Conservation (phyloP, 2,113 vertebrate genomes). For the Proterorhinus semilunaris region DNA sequence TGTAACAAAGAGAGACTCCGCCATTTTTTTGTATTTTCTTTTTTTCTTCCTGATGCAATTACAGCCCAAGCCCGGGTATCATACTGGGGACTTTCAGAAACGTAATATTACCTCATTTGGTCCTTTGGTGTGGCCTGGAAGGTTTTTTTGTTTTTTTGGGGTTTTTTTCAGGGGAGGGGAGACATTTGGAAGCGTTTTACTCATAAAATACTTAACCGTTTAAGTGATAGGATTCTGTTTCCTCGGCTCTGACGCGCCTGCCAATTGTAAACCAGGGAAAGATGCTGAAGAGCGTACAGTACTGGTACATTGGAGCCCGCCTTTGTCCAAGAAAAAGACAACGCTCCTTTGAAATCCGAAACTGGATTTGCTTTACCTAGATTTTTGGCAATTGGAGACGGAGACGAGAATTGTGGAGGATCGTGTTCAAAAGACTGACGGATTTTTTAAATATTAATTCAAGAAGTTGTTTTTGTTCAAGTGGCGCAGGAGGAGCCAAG, state of each 20-base stretch:
- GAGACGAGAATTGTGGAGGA: no score
- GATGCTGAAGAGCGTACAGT: constrained; percentile 29
- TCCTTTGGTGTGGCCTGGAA: constrained; percentile 95
- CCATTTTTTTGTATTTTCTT: constrained; percentile 57
- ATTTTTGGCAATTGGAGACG: neutral
- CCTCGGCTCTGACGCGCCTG: constrained; percentile 70
- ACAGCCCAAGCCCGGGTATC: constrained; percentile 83
- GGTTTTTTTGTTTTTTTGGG: constrained; percentile 72
- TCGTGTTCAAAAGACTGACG: no score
- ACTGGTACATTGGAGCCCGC: constrained; percentile 44
- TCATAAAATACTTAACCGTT: constrained; percentile 94
- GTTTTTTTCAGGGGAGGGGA: constrained; percentile 49
- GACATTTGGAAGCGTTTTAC: constrained; percentile 99
- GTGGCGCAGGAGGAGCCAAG: no score
- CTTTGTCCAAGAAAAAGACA: constrained; percentile 36
- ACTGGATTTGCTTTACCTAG: constrained; percentile 15
- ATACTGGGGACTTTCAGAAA: constrained; percentile 88
- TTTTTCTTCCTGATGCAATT: constrained; percentile 81
- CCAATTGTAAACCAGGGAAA: constrained; percentile 60
- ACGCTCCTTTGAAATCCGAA: constrained; percentile 37
- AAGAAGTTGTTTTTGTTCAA: no score
- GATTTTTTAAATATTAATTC: no score
- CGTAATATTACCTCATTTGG: constrained; percentile 91
- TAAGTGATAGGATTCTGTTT: constrained; percentile 91
- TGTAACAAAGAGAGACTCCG: constrained; percentile 67